Base-by-base conservation (phyloP, 2,888 invertebrate species). In the Antheraea yamamai region DNA sequence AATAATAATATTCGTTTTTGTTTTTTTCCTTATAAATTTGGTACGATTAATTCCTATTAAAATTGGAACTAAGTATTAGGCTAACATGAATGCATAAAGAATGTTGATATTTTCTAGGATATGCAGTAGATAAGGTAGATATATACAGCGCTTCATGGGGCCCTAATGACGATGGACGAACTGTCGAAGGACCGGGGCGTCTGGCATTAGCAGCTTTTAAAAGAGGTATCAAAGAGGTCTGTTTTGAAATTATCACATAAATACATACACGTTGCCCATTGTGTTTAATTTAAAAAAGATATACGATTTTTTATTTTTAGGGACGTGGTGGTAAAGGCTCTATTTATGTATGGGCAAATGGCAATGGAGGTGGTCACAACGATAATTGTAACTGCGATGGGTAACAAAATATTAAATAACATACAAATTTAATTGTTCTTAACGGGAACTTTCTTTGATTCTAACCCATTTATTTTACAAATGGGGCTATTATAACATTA, bases 381-480 rank as follows among this genome's bases (percentile, higher is more conserved):
- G 99, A 99, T 89, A 97, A 98, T 89, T 99, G 99, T 87, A 98
- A 98, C 84, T 98, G 98, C 88, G 99, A 99, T 88, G 99, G 99
- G 83, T 99, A 97, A 75, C 68, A 47, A 61, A 74, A 58, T n/a
- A 26, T 30, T 58, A 66, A 70, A 66, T 58, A 58, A 61, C 75
- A 55, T 52, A 61, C 76, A 16, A 61, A 23, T 30, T 39, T 6
- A 39, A 4, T 47, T 12, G 47, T 47, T 12, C 47, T 39, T 12
- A 47, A 39, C 6, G 4, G 35, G 7, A 39, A 47, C 47, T 47
- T 47, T 47, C 47, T 47, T 47, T 12, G 12, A 47, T 47, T 47
- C 12, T 47, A 47, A 47, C 10, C 35, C 18, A 30, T 72, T 76
- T 70, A 52, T 70, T 26, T n/a, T 35, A 26, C 1, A 55, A 18